Evolutionary conservation across 2,888 invertebrate genomes (phyloP), one percentile per base, ranked within the genome.

Genomic region (Sinotaia quadrata): DNA sequence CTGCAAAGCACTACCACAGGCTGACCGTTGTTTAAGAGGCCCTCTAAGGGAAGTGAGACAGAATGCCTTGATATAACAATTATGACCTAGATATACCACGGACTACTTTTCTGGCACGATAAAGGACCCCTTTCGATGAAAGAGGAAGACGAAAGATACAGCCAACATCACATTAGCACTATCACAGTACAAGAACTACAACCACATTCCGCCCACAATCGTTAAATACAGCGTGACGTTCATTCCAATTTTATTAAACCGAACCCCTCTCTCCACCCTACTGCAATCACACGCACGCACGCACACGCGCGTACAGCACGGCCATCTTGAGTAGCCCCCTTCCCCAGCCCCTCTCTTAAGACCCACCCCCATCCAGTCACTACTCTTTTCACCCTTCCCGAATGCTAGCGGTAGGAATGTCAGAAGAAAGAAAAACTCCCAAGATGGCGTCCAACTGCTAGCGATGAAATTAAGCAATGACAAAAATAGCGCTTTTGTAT

Each of bases 61-160:
- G 63, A 54, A 58, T 27, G 36, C 56, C 65, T 44, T 63, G 52
- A 65, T 56, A 65, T 52, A 65, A 65, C 56, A 61, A 65, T 65
- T 65, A 54, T 65, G 65, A 65, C 65, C 65, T 65, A 65, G 56
- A 65, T 65, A 56, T 31, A 33, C 29, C 41, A 52, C 56, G 65
- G 56, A 65, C 65, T 65, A 65, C 65, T 65, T 65, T n/a, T 65
- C 65, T 65, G 65, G 54, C 56, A 29, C 10, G 56, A 31, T 33
- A 54, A 31, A 56, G 44, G 56, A 18, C 65, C 65, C 41, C 56
- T 44, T 54, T 65, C 56, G 36, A 44, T n/a, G 21, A 12, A 18
- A 21, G 47, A 24, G 1, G 47, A 47, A 47, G 47, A 47, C n/a
- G n/a, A 47, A 47, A 47, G 47, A 47, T 47, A 24, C 8, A 47